These are phyloP conservation scores for Pachypeltis micranthus DNA, from an alignment of 1,140 invertebrate species.

Conservation along the genomic window DNA sequence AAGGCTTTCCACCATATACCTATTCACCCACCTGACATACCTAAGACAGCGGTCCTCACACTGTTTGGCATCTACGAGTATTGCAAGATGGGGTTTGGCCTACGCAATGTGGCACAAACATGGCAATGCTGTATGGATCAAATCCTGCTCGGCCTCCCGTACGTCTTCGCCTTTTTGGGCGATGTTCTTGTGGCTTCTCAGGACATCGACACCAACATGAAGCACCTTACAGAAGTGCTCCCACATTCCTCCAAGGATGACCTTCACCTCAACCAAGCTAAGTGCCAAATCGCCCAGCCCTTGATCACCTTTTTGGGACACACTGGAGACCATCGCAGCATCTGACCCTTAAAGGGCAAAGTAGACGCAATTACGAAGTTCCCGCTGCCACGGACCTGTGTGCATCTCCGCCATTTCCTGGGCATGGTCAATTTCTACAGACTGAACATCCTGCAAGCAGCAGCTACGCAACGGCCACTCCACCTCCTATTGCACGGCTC, in stretches of 20 bases:
- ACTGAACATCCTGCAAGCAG: slow-evolving; percentile 27
- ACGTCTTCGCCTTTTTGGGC: slow-evolving; percentile 31
- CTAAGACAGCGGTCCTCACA: slow-evolving; percentile 7
- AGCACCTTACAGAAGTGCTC: slow-evolving; percentile 27
- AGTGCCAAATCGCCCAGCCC: slow-evolving; percentile 28
- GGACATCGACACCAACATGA: slow-evolving; percentile 25
- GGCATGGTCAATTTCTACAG: slow-evolving; percentile 33
- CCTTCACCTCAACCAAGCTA: slow-evolving; percentile 28
- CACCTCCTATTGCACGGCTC: slow-evolving; percentile 16
- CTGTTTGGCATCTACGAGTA: slow-evolving; percentile 21
- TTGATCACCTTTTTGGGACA: slow-evolving; percentile 31
- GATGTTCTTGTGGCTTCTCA: slow-evolving; percentile 32
- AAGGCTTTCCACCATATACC: slow-evolving; percentile 21
- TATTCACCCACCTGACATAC: slow-evolving; percentile 22
- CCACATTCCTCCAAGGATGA: slow-evolving; percentile 25
- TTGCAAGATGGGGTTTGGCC: slow-evolving; percentile 27
- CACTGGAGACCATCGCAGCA: slow-evolving; percentile 26
- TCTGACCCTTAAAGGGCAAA: slow-evolving; percentile 28
- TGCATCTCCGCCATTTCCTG: slow-evolving; percentile 29
- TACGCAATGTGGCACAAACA: slow-evolving; percentile 33
- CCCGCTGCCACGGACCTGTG: slow-evolving; percentile 24
- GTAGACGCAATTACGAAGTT: slow-evolving; percentile 19
- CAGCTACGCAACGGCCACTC: slow-evolving; percentile 26
- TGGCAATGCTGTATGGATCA: slow-evolving; percentile 41
- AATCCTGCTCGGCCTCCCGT: slow-evolving; percentile 32